Evolutionary conservation across 2,888 invertebrate genomes (phyloP), one percentile per base, ranked within the genome.

Genomic region (Blastobasis lacticolella): DNA sequence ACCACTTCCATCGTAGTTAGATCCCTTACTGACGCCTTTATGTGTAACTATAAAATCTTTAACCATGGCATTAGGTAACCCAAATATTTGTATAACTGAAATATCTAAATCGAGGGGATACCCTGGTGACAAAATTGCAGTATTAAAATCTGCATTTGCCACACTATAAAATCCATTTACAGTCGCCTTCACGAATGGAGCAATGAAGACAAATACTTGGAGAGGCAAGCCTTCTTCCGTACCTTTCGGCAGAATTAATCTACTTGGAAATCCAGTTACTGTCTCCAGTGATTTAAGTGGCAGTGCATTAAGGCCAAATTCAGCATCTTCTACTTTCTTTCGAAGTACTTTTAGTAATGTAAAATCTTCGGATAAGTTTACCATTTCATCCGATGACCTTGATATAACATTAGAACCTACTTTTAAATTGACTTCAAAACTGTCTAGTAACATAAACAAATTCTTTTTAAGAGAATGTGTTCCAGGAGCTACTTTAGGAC

Each of bases 81-180:
- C 66, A 60, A 83, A 75, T 51, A 87, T 55, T 50, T 73, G 69
- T 45, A 64, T 79, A 49, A 91, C 89, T 51, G 90, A 82, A 61
- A 92, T 86, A 23, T 81, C 80, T 58, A 93, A 90, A 70, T 95
- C 94, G 69, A 95, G 89, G 41, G 95, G 95, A 88, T 91, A 95
- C n/a, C 92, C 92, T 62, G 63, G 93, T 75, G 72, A 90, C 50
- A 81, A 59, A 50, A 75, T 66, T 10, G 74, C 78, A 8, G 67
- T 61, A 59, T 86, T 87, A n/a, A 89, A 67, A 80, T 89, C 67
- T 42, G 66, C 62, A 50, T 55, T 77, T 53, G 61, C 54, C 70
- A 77, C 65, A 88, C 91, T 58, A 84, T 75, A 62, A n/a, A 63
- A 44, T 36, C 77, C 68, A 45, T 60, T 61, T 6, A 68, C 38